Percentiles rank a stretch among this genome's conserved stretches.
Conservation (phyloP, 2,797 vertebrate species). For the Tympanoctomys barrerae region DNA sequence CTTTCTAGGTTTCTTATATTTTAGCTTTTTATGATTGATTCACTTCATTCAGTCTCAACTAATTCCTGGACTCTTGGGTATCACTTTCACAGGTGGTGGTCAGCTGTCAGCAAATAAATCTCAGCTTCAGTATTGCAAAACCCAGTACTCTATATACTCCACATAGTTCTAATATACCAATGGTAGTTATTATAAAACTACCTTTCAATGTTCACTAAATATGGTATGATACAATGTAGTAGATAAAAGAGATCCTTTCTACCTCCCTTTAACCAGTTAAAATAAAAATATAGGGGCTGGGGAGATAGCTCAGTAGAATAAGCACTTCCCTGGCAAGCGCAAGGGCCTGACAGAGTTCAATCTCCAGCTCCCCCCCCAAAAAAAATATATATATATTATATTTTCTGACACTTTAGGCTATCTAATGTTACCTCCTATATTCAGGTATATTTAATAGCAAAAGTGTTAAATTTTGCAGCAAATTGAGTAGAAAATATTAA, state of each 20-base stretch:
- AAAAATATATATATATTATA: neutral
- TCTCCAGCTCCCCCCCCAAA: too few species aligned
- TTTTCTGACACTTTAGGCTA: slow-evolving; percentile 38
- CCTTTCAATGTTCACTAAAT: neutral
- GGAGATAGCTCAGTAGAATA: too few species aligned
- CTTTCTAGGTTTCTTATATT: slow-evolving; percentile 76
- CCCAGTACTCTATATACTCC: neutral
- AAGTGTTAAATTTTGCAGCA: slow-evolving; percentile 11
- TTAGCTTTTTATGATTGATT: slow-evolving; percentile 79
- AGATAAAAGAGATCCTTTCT: neutral
- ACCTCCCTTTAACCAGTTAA: slow-evolving; percentile 36
- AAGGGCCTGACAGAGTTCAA: too few species aligned
- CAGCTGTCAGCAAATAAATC: neutral
- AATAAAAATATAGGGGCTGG: neutral
- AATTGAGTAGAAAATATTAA: slow-evolving; percentile 56
- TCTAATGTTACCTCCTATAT: slow-evolving; percentile 13
- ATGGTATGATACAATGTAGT: neutral
- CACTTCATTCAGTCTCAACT: slow-evolving; percentile 83
- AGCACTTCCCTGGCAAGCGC: too few species aligned
- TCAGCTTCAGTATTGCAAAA: slow-evolving; percentile 36
- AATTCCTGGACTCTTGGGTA: slow-evolving; percentile 86
- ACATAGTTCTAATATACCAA: slow-evolving; percentile 38
- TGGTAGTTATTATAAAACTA: slow-evolving; percentile 52
- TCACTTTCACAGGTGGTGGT: neutral
- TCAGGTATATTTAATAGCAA: slow-evolving; percentile 39